Evolutionary conservation across 2,797 vertebrate genomes (phyloP).

Genomic region (Thripadectes ignobilis): DNA sequence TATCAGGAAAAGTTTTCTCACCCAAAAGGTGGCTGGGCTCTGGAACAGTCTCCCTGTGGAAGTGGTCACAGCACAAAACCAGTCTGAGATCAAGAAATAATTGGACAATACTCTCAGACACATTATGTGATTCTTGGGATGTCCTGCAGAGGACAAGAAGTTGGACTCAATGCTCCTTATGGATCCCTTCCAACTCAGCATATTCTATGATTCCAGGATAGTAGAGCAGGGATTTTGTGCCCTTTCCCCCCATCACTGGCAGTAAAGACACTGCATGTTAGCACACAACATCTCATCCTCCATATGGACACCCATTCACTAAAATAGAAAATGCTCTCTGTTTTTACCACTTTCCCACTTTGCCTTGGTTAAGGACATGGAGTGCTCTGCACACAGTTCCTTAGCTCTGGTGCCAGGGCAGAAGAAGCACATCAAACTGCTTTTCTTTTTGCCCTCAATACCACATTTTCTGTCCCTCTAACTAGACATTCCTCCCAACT

Average conservation of each 20-base stretch:
- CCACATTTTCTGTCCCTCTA: neutral
- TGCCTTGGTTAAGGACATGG: neutral
- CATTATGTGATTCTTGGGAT: neutral
- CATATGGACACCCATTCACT: neutral
- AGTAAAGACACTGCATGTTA: neutral
- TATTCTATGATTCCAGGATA: neutral
- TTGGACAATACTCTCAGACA: neutral
- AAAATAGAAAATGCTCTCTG: neutral
- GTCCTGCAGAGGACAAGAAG: neutral
- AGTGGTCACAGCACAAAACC: neutral
- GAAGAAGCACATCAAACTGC: neutral
- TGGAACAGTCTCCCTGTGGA: neutral
- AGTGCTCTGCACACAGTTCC: neutral
- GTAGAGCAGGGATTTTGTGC: neutral
- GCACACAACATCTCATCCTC: neutral
- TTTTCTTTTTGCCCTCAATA: neutral
- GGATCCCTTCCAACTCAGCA: neutral
- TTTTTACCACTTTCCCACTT: neutral
- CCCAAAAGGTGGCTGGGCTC: accelerated
- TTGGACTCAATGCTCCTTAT: neutral
- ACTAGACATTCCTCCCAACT: neutral
- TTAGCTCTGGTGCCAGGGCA: neutral
- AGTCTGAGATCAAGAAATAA: neutral
- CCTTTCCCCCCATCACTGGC: neutral
- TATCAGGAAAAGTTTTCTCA: neutral